phyloP scores from a whole-genome alignment of 2,888 invertebrate genomes.

The Pocota personata region DNA sequence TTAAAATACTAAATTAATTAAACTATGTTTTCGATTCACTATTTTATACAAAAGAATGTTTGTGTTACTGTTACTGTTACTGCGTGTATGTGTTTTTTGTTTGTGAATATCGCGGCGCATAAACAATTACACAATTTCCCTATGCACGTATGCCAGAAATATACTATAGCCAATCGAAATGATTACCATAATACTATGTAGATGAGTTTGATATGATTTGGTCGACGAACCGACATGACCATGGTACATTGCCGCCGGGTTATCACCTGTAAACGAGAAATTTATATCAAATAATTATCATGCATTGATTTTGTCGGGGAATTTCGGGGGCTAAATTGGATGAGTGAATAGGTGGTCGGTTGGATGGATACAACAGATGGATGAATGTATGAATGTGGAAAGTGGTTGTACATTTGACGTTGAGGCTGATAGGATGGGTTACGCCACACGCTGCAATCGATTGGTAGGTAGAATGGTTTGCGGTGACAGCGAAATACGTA shows the following conservation, averaged over 20 bases:
- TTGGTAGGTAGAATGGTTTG: neutral
- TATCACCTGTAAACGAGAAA: conserved; percentile 86
- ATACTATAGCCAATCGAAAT: conserved; percentile 80
- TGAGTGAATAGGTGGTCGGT: neutral
- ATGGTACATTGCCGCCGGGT: conserved; percentile 91
- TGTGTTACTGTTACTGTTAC: neutral
- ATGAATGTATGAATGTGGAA: neutral
- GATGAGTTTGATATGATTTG: conserved; percentile 82
- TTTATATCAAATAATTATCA: conserved; percentile 39
- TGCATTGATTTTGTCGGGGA: neutral
- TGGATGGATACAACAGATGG: neutral
- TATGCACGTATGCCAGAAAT: conserved; percentile 78
- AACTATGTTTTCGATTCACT: conserved; percentile 47
- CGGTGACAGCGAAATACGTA: neutral
- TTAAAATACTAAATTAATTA: conserved; percentile 37
- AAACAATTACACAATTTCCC: conserved; percentile 78
- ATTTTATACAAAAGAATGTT: conserved; percentile 62
- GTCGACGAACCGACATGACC: conserved; percentile 82
- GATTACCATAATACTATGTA: conserved; percentile 79
- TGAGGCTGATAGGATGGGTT: neutral
- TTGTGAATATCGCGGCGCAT: neutral
- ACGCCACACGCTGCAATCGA: neutral
- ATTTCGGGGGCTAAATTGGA: neutral
- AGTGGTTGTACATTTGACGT: neutral
- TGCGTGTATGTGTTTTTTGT: neutral